Base-by-base conservation (phyloP, 2,888 invertebrate species). In the Andrena flavipes region DNA sequence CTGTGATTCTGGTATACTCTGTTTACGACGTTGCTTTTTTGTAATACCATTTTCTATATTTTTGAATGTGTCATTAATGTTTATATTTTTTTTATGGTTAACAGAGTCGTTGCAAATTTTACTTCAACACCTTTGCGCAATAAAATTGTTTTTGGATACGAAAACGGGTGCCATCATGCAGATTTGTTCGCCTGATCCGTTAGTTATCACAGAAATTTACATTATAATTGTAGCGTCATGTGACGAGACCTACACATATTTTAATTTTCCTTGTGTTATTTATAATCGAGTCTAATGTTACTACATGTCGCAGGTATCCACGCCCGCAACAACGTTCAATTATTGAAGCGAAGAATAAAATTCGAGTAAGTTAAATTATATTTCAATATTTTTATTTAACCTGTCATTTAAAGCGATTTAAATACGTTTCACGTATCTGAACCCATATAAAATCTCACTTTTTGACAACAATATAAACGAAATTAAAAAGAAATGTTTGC, bases 301-400 rank as follows among this genome's bases (percentile, higher is more conserved):
- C 42, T 74, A 5, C 26, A 35, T 42, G 35, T 64, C 7, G 13
- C 13, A 87, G 88, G 54, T 48, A 20, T 4, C 29, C 20, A 35
- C 86, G 71, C 63, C 80, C 80, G 6, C 85, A 78, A 33, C 82
- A 51, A n/a, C 85, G 73, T 33, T 91, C 92, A n/a, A 76, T 91
- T 70, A 87, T 93, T 29, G 89, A 91, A 42, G 88, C 90, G 16
- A 92, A 90, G 73, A 91, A 91, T 82, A 91, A 91, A 88, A 87
- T 92, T 77, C 89, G 90, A 29, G 93, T 93, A 69, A 88, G 87
- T 75, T 67, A 13, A 29, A 7, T 48, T 33, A 35, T 16, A 16
- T 20, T 59, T 3, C 54, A 62, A 29, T n/a, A 23, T n/a, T 4
- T 8, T 60, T 42, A 13, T 8, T 4, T 2, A 48, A 29, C 29